These are phyloP conservation scores for Nyctereutes procyonoides DNA, from an alignment of 2,113 vertebrate genomes.

Conservation along the genomic window DNA sequence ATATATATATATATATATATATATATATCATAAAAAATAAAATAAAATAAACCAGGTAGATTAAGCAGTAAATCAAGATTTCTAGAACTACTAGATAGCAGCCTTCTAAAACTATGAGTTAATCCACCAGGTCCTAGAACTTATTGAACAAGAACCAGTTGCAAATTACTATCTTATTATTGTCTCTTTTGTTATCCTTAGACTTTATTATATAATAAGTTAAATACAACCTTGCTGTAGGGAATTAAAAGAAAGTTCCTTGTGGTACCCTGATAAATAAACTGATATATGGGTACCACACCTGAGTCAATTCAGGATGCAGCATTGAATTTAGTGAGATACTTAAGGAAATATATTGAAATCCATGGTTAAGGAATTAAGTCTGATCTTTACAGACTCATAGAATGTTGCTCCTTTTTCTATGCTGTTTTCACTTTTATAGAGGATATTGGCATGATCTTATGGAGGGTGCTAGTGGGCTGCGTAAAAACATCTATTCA, in stretches of 20 bases:
- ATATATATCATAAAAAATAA: too few species aligned
- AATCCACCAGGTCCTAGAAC: background rate
- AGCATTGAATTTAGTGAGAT: background rate
- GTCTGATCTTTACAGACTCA: background rate
- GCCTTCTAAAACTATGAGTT: background rate
- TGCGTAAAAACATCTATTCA: background rate
- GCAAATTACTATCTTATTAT: background rate
- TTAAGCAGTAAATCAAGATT: background rate
- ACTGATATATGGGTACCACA: accelerated
- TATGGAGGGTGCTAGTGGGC: background rate
- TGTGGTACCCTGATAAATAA: background rate
- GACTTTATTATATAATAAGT: background rate
- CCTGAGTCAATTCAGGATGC: background rate
- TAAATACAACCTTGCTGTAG: background rate
- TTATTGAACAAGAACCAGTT: background rate
- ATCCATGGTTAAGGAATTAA: background rate
- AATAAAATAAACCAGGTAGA: background rate
- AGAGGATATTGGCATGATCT: background rate
- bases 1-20: too few species aligned
- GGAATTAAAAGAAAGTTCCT: background rate
- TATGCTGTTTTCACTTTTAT: background rate
- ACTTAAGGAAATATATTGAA: background rate
- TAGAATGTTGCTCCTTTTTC: background rate
- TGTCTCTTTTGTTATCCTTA: background rate
- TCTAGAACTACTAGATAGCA: background rate